Conservation (phyloP, 2,888 invertebrate species). For the Oscheius sp. region DNA sequence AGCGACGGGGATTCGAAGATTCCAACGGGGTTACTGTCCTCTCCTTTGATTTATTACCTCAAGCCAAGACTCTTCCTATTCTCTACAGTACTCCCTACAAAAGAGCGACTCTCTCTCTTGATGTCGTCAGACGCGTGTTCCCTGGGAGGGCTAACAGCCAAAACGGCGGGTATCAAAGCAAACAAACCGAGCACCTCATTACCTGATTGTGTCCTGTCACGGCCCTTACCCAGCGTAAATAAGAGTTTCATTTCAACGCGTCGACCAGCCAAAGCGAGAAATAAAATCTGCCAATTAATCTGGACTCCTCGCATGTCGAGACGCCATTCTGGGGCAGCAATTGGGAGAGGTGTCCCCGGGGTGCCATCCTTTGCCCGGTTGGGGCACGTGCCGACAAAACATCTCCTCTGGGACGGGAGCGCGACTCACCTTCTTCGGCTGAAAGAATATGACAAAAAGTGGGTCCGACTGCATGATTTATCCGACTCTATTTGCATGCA, state of each 20-base stretch:
- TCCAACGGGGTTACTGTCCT: too few species aligned
- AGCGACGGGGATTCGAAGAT: too few species aligned
- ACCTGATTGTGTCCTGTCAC: conserved; percentile 16
- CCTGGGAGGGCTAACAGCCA: too few species aligned
- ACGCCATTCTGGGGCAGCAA: conserved; percentile 10
- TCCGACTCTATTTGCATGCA: too few species aligned
- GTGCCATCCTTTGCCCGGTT: conserved; percentile 1
- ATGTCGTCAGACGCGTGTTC: too few species aligned
- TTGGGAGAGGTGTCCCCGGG: background rate
- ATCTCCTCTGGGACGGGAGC: conserved; percentile 3
- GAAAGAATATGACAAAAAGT: background rate
- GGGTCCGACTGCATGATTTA: too few species aligned
- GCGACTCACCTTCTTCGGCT: background rate
- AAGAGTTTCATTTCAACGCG: conserved; percentile 1
- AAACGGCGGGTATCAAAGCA: conserved; percentile 10
- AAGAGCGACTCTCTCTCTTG: too few species aligned
- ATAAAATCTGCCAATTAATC: conserved; percentile 21
- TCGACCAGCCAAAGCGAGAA: background rate
- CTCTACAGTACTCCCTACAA: too few species aligned
- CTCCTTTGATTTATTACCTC: too few species aligned
- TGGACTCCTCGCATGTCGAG: conserved; percentile 1
- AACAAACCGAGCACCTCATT: conserved; percentile 17
- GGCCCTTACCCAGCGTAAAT: background rate
- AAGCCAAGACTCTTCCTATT: too few species aligned
- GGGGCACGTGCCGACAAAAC: conserved; percentile 18